A percentile compares a stretch with the other conserved stretches of the same genome.
phyloP scores from a whole-genome alignment of 2,113 vertebrate genomes.

The Labeo catla region DNA sequence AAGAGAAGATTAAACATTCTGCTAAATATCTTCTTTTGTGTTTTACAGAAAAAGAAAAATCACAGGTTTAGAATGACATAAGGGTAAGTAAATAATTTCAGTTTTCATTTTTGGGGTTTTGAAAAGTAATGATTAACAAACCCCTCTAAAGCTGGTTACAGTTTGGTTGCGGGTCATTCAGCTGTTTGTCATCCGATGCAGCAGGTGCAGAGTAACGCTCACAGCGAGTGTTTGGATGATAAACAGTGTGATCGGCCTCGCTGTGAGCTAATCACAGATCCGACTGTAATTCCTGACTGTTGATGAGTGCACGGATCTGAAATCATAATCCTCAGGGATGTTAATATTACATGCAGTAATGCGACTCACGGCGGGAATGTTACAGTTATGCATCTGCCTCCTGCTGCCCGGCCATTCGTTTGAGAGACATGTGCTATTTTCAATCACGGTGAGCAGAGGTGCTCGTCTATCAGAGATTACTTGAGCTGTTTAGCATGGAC shows the following conservation, averaged over 20 bases:
- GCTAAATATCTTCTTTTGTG: not conserved
- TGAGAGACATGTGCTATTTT: slow-evolving; percentile 28
- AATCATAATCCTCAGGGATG: slow-evolving; percentile 39
- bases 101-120: not conserved
- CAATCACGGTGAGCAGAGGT: not conserved
- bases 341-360: slow-evolving; percentile 33
- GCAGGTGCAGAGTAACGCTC: not conserved
- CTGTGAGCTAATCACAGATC: not conserved
- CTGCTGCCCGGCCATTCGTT: not conserved
- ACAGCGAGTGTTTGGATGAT: not conserved
- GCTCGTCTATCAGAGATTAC: slow-evolving; percentile 8
- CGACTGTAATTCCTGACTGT: slow-evolving; percentile 1
- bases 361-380: not conserved
- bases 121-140: not conserved
- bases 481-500: not conserved
- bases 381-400: slow-evolving; percentile 37
- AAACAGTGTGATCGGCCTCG: not conserved
- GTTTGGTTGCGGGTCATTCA: too few species aligned
- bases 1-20: not conserved
- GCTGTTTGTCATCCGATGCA: not conserved
- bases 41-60: not conserved
- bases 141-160: not conserved
- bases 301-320: not conserved
- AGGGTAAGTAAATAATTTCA: not conserved
- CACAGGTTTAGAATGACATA: not conserved